Conservation (phyloP, 2,888 invertebrate species). For the Oxycera nigricornis region DNA sequence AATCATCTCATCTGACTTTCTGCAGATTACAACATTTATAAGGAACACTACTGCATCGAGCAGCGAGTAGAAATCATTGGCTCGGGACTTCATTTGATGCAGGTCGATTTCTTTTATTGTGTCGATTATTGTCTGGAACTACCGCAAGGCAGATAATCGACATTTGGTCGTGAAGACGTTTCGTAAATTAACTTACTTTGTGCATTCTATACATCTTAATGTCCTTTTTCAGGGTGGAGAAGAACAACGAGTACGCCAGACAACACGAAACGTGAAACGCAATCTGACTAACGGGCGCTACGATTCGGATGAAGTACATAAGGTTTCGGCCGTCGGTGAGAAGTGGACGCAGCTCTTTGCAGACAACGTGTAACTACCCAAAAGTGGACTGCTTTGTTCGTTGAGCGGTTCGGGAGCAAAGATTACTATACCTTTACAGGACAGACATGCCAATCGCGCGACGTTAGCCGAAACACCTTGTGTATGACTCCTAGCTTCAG, state of each 20-base stretch:
- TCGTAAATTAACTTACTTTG: not conserved
- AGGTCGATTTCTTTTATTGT: not conserved
- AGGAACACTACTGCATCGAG: slow-evolving; percentile 13
- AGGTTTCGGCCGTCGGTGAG: slow-evolving; percentile 3
- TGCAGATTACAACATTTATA: slow-evolving; percentile 7
- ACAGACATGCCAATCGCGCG: slow-evolving; percentile 6
- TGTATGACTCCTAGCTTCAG: slow-evolving; percentile 17
- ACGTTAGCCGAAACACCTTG: slow-evolving; percentile 9
- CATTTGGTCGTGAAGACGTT: not conserved
- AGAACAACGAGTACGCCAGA: slow-evolving; percentile 8
- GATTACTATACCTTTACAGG: slow-evolving; percentile 2
- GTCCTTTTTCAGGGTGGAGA: not conserved
- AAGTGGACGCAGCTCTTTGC: slow-evolving; percentile 13
- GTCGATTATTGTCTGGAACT: slow-evolving; percentile 19
- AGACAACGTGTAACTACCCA: slow-evolving; percentile 18
- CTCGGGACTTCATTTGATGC: not conserved
- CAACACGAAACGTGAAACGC: slow-evolving; percentile 23
- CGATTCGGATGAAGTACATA: slow-evolving; percentile 13
- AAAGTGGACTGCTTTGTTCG: not conserved
- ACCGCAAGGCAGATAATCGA: not conserved
- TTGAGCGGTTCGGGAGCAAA: not conserved
- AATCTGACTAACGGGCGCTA: not conserved
- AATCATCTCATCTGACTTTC: slow-evolving; percentile 14
- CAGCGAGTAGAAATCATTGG: slow-evolving; percentile 7
- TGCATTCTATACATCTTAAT: slow-evolving; percentile 24